Evolutionary conservation across 2,113 vertebrate species (phyloP), one percentile per base, ranked within the genome.

Genomic region (Pollimyrus isidori): DNA sequence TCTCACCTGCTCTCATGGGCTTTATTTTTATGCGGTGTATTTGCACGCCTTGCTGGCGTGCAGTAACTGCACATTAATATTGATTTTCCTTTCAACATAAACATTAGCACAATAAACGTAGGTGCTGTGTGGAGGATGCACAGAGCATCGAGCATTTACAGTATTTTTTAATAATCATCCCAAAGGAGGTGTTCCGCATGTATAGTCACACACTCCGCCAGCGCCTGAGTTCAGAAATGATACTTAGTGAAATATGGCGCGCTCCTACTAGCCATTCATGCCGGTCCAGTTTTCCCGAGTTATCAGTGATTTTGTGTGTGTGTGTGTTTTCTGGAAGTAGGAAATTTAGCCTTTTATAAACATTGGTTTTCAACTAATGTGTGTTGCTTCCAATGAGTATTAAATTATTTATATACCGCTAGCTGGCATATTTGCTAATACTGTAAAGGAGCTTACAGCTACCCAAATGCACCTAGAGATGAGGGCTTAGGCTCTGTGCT

Each of bases 401-500:
- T 17, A 42, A 82, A 45, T 45, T 45, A 87, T 89, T 48, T 15
- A 87, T 58, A 35, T 58, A 9, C 52, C 6, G n/a, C 23, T 86
- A 50, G 30, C 39, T 87, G 52, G 26, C 50, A 10, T 53, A 30
- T 56, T 87, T 87, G 84, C 39, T 52, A 56, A 87, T 53, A 53
- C 53, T 56, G 53, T 56, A 87, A 87, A 87, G 53, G 9, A 62
- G 87, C 42, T 87, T 87, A 87, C 85, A 35, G 9, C 35, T 56
- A 39, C 49, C 50, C 15, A 39, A 62, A 39, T 23, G 30, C 56
- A 62, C 87, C 21, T n/a, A 39, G 30, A 65, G 53, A 42, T 45
- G 56, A 45, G 35, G 86, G 30, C 56, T 62, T 87, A 87, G 35
- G 39, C 53, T 7, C 19, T 56, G 53, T 65, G 17, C 30, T 10